Base-by-base conservation (phyloP, 2,888 invertebrate genomes). In the Lasioglossum vierecki region DNA sequence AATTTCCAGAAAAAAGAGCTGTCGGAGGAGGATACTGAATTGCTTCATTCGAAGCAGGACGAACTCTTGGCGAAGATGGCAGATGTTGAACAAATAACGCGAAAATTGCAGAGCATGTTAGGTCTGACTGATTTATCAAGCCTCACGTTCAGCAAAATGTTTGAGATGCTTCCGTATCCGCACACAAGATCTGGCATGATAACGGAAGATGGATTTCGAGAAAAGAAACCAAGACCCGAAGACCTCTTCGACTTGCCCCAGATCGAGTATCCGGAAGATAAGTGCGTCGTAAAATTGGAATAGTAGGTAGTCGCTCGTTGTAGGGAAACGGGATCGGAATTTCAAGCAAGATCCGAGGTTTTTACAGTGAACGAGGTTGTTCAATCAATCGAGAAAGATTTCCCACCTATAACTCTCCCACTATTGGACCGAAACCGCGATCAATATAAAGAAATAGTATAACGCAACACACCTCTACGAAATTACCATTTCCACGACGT, bases 61-160 rank as follows among this genome's bases (percentile, higher is more conserved):
- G 93, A 96, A 81, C 94, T 97, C 0, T 96, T 96, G 77, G 95
- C 95, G 4, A 97, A 97, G 91, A 96, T 97, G 95, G 95, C 95
- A 35, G 95, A 96, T 66, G 96, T 97, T 84, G 97, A 97, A 88
- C 95, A 95, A 30, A 96, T 97, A 84, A 97, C 97, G 0, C 95
- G 95, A 90, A 95, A 95, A 71, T 95, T 97, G 63, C 96, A 96
- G 92, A 95, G 95, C 80, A 92, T 96, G 26, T 95, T 96, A 22
- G 96, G 95, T 0, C 94, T 94, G 44, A 41, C 94, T n/a, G 94
- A 95, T 84, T 93, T 94, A 39, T 94, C 95, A 82, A 93, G 87
- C 84, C 91, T 74, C 79, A 94, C 91, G 0, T 93, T 94, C 30
- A 90, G 92, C 1, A 92, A 90, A 77, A 91, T 92, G 91, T 92